Conservation (phyloP, 1,140 invertebrate species). For the Drosophila arawakana region DNA sequence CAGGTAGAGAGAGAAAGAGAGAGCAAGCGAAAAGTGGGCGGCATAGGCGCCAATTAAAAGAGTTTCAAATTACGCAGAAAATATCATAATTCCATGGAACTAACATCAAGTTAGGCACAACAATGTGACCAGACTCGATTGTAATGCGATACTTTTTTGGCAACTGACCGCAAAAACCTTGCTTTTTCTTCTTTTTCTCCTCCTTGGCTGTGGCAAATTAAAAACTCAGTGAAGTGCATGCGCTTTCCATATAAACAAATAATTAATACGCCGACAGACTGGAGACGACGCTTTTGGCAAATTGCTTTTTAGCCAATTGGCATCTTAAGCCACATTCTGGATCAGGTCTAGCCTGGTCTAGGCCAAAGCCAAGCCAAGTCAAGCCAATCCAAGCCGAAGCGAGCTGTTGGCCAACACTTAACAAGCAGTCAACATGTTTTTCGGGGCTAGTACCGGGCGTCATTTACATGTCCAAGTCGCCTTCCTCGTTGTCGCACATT, state of each 20-base stretch:
- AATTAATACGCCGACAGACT: slow-evolving; percentile 58
- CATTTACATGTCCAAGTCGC: slow-evolving; percentile 74
- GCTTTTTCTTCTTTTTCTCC: slow-evolving; percentile 5
- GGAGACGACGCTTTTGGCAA: slow-evolving; percentile 21
- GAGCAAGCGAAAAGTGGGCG: slow-evolving; percentile 50
- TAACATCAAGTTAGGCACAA: slow-evolving; percentile 65
- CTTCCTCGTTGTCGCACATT: slow-evolving; percentile 57
- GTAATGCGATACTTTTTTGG: slow-evolving; percentile 73
- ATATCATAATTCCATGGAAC: slow-evolving; percentile 82
- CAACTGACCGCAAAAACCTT: slow-evolving; percentile 11
- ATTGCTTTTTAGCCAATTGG: slow-evolving; percentile 10
- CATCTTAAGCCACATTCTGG: not conserved
- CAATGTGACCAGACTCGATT: slow-evolving; percentile 58
- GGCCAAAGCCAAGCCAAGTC: slow-evolving; percentile 9
- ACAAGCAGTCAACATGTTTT: slow-evolving; percentile 78
- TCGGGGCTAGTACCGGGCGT: slow-evolving; percentile 73
- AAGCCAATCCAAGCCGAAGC: slow-evolving; percentile 6
- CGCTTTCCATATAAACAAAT: slow-evolving; percentile 77
- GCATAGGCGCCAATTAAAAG: slow-evolving; percentile 79
- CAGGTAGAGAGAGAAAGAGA: slow-evolving; percentile 8
- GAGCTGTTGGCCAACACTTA: slow-evolving; percentile 37
- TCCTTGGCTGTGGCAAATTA: slow-evolving; percentile 11
- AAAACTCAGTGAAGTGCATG: slow-evolving; percentile 68
- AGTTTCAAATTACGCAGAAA: slow-evolving; percentile 76
- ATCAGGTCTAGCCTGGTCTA: slow-evolving; percentile 17